A percentile compares a stretch with the other conserved stretches of the same genome.
Conservation (phyloP, 1,140 invertebrate species). For the Polyergus mexicanus region DNA sequence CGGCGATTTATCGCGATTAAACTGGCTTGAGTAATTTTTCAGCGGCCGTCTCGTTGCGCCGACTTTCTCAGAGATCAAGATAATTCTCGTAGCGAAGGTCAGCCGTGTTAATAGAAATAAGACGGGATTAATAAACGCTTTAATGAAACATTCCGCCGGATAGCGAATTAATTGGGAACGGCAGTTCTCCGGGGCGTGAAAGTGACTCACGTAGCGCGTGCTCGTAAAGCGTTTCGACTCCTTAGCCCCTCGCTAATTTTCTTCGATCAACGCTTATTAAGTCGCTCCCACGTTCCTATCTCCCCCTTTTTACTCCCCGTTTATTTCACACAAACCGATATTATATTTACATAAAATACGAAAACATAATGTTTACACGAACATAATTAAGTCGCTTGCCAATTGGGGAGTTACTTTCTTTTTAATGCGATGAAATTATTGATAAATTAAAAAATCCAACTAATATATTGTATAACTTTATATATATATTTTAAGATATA, state of each 20-base stretch:
- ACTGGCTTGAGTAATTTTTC: constrained; percentile 68
- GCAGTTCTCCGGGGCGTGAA: constrained; percentile 79
- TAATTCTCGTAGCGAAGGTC: constrained; percentile 75
- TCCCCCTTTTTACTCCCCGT: background rate
- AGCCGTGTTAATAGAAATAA: constrained; percentile 82
- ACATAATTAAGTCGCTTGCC: background rate
- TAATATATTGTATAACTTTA: too few species aligned
- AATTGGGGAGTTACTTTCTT: constrained; percentile 11
- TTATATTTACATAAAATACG: constrained; percentile 45
- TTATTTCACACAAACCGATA: constrained; percentile 20
- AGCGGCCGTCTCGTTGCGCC: constrained; percentile 37
- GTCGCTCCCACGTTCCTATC: constrained; percentile 66
- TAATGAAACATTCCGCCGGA: constrained; percentile 81
- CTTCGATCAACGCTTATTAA: constrained; percentile 75
- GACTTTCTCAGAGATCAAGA: constrained; percentile 74
- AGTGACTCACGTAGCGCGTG: constrained; percentile 73
- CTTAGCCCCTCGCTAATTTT: constrained; percentile 69
- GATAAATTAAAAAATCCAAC: background rate
- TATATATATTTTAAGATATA: too few species aligned
- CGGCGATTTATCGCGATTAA: constrained; percentile 72
- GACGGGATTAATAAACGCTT: constrained; percentile 81
- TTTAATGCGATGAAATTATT: constrained; percentile 2
- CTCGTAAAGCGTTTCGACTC: constrained; percentile 67
- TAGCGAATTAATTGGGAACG: constrained; percentile 79
- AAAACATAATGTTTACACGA: constrained; percentile 3